Evolutionary conservation across 1,140 invertebrate genomes (phyloP).

Genomic region (Zaprionus vittiger): DNA sequence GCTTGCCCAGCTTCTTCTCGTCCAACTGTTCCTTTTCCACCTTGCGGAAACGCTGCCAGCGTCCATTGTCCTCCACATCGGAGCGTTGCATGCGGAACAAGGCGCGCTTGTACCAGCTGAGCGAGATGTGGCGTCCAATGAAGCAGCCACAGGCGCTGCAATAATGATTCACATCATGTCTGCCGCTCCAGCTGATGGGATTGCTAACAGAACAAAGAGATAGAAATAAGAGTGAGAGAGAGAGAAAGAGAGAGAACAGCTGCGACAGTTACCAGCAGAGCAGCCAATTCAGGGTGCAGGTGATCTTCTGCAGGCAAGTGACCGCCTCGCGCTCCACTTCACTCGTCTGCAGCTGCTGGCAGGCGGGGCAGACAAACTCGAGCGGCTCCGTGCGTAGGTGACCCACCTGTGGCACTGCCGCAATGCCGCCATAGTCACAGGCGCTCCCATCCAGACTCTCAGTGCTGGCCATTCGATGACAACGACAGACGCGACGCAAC

Average conservation of each 20-base stretch:
- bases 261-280: conserved; percentile 71
- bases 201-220: conserved; percentile 40
- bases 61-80: conserved; percentile 68
- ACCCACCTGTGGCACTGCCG: conserved; percentile 69
- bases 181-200: conserved; percentile 69
- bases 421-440: conserved; percentile 52
- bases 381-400: conserved; percentile 63
- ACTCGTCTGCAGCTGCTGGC: conserved; percentile 55
- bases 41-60: conserved; percentile 64
- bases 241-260: not conserved
- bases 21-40: conserved; percentile 73
- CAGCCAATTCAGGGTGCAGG: conserved; percentile 61
- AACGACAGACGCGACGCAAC: conserved; percentile 43
- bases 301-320: conserved; percentile 61
- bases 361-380: conserved; percentile 75
- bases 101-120: conserved; percentile 78
- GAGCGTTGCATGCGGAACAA: conserved; percentile 71
- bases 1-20: conserved; percentile 64
- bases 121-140: conserved; percentile 72
- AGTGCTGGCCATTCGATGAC: conserved; percentile 70
- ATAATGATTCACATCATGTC: conserved; percentile 79
- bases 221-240: not conserved
- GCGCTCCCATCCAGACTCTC: conserved; percentile 67
- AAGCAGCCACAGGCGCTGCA: conserved; percentile 77
- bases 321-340: conserved; percentile 66